Evolutionary conservation across 2,797 vertebrate genomes (phyloP), one percentile per base, ranked within the genome.

Genomic region (Pantherophis alleghaniensis): DNA sequence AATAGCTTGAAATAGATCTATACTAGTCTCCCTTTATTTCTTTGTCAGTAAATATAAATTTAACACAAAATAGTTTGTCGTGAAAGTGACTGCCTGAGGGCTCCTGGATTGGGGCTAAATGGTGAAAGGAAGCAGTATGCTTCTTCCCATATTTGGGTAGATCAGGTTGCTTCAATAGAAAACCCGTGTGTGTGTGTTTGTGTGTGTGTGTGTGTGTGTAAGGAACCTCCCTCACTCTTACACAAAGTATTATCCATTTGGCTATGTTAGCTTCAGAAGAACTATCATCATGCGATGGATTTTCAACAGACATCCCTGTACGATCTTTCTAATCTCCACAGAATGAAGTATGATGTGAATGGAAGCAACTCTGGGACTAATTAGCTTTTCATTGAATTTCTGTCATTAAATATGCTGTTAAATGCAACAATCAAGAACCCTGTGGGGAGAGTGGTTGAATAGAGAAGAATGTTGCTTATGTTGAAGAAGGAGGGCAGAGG

Each of bases 361-460:
- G 55, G 92, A 94, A 95, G 89, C 51, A 74, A 12, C 20, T 95
- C 87, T 95, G 90, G 66, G 79, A 90, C 55, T 94, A 94, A 96
- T 94, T 91, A 95, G n/a, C 16, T 93, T 55, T 61, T 92, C 92
- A 90, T 5, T 89, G 74, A 89, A 94, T 94, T 32, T 10, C 55
- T 92, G 94, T 95, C 5, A 92, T 91, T 93, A 94, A 57, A 4
- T 69, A n/a, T 91, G 92, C 55, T 87, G 18, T 83, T 91, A 94
- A 95, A 10, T 61, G 60, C 94, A 87, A n/a, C 94, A 94, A 47
- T 20, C 51, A 56, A 32, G 94, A 74, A 92, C 16, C 59, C 3
- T 16, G 3, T 86, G 89, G 60, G 42, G 22, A 94, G 69, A 22
- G 89, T 91, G 59, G 22, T 5, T 56, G 20, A n/a, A 87, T 24